Evolutionary conservation across 2,797 vertebrate species (phyloP).

Genomic region (Enteromius paludinosus): DNA sequence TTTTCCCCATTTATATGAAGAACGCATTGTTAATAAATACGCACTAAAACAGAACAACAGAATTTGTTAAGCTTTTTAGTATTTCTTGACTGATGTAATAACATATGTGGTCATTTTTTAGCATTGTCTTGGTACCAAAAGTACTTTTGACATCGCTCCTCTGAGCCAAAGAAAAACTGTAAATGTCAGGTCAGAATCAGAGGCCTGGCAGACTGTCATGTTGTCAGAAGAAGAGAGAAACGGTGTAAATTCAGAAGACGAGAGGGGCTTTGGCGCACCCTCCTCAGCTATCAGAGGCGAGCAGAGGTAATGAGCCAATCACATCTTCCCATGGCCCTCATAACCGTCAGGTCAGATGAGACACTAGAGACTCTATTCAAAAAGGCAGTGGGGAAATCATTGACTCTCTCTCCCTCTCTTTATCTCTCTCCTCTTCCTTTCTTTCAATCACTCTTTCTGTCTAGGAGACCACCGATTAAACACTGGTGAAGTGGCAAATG

Average conservation of each 20-base stretch:
- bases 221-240: conserved; percentile 26
- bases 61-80: neutral
- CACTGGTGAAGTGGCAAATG: conserved; percentile 68
- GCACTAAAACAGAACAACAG: no score
- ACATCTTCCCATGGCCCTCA: conserved; percentile 75
- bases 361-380: conserved; percentile 72
- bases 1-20: no score
- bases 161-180: conserved; percentile 25
- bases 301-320: conserved; percentile 80
- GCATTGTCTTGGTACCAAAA: neutral
- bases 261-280: conserved; percentile 30
- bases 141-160: neutral
- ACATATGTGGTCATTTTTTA: neutral
- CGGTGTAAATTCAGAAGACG: conserved; percentile 31
- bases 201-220: conserved; percentile 13
- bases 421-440: conserved; percentile 26
- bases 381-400: conserved; percentile 71
- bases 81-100: neutral
- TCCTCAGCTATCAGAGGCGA: conserved; percentile 68
- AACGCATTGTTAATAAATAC: no score
- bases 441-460: conserved; percentile 65
- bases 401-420: conserved; percentile 60
- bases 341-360: conserved; percentile 78
- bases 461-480: conserved; percentile 62
- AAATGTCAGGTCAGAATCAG: conserved; percentile 11